Evolutionary conservation across 2,888 invertebrate genomes (phyloP).

Genomic region (Hirtodrosophila alboralis): DNA sequence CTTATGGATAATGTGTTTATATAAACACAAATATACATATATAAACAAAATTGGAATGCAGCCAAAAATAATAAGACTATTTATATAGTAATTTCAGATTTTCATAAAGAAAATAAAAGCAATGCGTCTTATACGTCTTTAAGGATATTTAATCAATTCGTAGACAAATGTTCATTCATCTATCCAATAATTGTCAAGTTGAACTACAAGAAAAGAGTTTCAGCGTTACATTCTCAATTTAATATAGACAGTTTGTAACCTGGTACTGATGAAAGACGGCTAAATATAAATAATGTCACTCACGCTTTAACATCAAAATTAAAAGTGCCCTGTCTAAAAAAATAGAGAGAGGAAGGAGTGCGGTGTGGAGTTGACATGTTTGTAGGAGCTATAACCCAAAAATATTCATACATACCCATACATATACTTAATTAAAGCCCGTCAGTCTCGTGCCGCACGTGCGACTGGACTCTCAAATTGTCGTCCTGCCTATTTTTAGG

Average conservation of each 20-base stretch:
- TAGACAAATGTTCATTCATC: no score
- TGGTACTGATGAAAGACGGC: conserved; percentile 5
- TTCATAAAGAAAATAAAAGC: no score
- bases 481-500: conserved; percentile 38
- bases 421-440: conserved; percentile 14
- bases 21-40: no score
- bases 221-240: no score
- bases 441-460: conserved; percentile 50
- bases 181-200: conserved; percentile 1
- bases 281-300: conserved; percentile 18
- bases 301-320: conserved; percentile 13
- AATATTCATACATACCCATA: conserved; percentile 20
- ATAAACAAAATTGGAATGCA: no score
- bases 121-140: no score
- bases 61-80: no score
- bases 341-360: not conserved
- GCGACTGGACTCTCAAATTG: conserved; percentile 31
- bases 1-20: no score
- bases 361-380: conserved; percentile 4
- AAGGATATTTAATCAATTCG: no score
- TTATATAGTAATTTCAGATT: no score
- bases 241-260: not conserved
- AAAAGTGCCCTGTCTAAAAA: not conserved
- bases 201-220: no score
- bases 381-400: conserved; percentile 24